Conservation (phyloP, 2,113 vertebrate species). For the Tyto alba region DNA sequence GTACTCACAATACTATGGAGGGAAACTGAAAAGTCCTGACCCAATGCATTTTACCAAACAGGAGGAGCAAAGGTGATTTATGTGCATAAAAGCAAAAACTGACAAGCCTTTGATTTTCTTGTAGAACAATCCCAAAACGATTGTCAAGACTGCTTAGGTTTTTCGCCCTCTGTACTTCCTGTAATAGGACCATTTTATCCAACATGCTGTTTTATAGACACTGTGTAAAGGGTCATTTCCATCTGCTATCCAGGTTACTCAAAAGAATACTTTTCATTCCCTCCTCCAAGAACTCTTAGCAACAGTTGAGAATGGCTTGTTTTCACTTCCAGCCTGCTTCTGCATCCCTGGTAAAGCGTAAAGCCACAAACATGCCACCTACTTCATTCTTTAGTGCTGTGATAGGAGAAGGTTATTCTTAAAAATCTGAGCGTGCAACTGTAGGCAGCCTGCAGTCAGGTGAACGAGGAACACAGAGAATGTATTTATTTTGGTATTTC, state of each 20-base stretch:
- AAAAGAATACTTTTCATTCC: not conserved
- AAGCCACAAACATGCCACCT: not conserved
- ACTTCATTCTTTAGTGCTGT: not conserved
- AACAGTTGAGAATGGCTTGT: not conserved
- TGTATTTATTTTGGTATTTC: not conserved
- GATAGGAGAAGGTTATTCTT: not conserved
- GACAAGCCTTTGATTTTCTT: conserved; percentile 48
- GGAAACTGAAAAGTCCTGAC: conserved; percentile 23
- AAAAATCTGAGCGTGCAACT: fast-evolving
- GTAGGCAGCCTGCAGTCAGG: not conserved
- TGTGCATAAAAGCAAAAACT: conserved; percentile 44
- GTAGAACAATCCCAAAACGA: conserved; percentile 32
- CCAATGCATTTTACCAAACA: not conserved
- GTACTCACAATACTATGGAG: not conserved
- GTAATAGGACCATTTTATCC: conserved; percentile 16
- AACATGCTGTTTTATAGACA: not conserved
- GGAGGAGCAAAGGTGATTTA: conserved; percentile 51
- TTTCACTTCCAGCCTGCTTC: not conserved
- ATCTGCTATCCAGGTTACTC: not conserved
- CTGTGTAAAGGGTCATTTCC: not conserved
- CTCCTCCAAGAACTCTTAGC: not conserved
- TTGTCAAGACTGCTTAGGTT: not conserved
- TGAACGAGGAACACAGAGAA: not conserved
- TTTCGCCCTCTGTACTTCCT: not conserved
- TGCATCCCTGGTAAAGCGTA: not conserved